phyloP scores from a whole-genome alignment of 2,888 invertebrate species.

The Phorcus lineatus region DNA sequence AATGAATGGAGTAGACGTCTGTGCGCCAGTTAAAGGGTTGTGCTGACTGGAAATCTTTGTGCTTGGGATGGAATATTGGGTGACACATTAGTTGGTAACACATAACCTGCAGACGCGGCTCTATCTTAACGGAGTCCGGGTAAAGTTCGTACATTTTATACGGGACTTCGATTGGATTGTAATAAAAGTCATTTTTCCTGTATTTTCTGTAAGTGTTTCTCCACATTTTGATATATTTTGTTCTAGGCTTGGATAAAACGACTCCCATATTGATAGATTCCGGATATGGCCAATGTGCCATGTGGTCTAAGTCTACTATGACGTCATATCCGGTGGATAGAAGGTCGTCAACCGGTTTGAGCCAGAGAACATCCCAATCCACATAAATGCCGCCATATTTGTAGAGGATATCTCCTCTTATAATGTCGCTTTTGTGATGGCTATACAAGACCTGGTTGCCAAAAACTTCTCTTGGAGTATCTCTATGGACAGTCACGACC shows the following conservation, averaged over 20 bases:
- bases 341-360: conserved; percentile 57
- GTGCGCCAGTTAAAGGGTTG: conserved; percentile 67
- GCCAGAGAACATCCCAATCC: conserved; percentile 72
- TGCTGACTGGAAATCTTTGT: conserved; percentile 55
- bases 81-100: conserved; percentile 70
- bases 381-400: conserved; percentile 73
- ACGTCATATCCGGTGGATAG: conserved; percentile 59
- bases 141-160: conserved; percentile 65
- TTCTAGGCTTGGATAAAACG: conserved; percentile 62
- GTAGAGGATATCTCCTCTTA: conserved; percentile 68
- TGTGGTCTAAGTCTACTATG: conserved; percentile 69
- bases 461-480: conserved; percentile 50
- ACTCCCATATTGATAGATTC: conserved; percentile 64
- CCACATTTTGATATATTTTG: conserved; percentile 56
- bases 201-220: conserved; percentile 53
- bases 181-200: conserved; percentile 50
- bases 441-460: conserved; percentile 58
- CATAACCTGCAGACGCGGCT: conserved; percentile 68
- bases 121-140: conserved; percentile 65
- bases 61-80: conserved; percentile 64
- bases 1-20: conserved; percentile 70
- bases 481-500: conserved; percentile 50
- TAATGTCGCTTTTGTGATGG: conserved; percentile 69
- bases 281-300: conserved; percentile 54
- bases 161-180: conserved; percentile 58